Evolutionary conservation across 1,140 invertebrate genomes (phyloP).

Genomic region (Yoshiicerus persimilis): DNA sequence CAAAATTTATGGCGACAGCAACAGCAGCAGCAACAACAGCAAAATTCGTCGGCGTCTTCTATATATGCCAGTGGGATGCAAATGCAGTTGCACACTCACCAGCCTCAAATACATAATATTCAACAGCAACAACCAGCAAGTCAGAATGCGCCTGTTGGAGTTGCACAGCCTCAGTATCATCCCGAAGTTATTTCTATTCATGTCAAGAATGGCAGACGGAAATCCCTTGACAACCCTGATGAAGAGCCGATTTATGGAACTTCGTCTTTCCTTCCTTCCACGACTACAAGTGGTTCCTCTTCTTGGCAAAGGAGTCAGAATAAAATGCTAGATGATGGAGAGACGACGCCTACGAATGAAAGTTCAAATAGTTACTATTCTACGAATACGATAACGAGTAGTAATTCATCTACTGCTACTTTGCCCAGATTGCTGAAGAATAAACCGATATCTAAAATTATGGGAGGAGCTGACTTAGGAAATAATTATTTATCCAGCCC

Average conservation of each 20-base stretch:
- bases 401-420: slow-evolving; percentile 41
- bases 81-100: slow-evolving; percentile 41
- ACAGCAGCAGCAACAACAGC: slow-evolving; percentile 20
- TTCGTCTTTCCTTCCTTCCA: slow-evolving; percentile 48
- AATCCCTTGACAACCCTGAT: slow-evolving; percentile 48
- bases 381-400: slow-evolving; percentile 35
- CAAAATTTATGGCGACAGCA: slow-evolving; percentile 40
- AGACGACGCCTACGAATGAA: slow-evolving; percentile 15
- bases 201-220: slow-evolving; percentile 52
- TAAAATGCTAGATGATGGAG: slow-evolving; percentile 14
- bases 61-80: slow-evolving; percentile 17
- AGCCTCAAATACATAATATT: slow-evolving; percentile 45
- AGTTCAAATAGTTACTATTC: slow-evolving; percentile 21
- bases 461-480: slow-evolving; percentile 33
- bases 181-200: slow-evolving; percentile 58
- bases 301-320: slow-evolving; percentile 25
- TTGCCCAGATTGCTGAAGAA: slow-evolving; percentile 44
- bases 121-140: background rate
- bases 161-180: slow-evolving; percentile 49
- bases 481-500: background rate
- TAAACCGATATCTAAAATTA: slow-evolving; percentile 46
- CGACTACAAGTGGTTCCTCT: background rate
- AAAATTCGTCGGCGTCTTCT: background rate
- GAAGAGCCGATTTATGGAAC: slow-evolving; percentile 52
- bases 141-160: background rate